phyloP scores from a whole-genome alignment of 2,797 vertebrate species.

The Hapalemur alaotrensis region DNA sequence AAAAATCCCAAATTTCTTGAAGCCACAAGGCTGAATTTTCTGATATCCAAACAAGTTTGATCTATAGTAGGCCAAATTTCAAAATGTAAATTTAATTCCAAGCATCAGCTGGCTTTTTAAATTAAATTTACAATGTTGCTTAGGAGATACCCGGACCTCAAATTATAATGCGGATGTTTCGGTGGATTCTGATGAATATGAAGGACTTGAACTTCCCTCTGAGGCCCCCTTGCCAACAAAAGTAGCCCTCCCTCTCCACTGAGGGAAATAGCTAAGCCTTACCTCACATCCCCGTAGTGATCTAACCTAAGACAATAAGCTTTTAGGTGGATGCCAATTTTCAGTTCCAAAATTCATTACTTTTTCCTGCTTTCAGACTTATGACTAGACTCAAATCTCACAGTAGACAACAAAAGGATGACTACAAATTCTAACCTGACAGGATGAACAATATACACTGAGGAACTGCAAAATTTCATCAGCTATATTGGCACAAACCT shows the following conservation, averaged over 20 bases:
- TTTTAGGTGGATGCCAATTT: background rate
- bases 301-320: background rate
- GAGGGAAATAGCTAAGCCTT: background rate
- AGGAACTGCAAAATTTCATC: background rate
- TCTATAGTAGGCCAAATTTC: background rate
- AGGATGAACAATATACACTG: background rate
- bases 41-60: background rate
- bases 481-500: background rate
- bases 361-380: background rate
- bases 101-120: background rate
- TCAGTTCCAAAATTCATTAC: background rate
- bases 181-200: background rate
- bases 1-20: background rate
- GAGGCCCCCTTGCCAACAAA: background rate
- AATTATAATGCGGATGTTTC: background rate
- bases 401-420: background rate
- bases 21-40: background rate
- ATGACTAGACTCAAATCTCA: background rate
- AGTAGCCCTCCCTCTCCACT: background rate
- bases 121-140: background rate
- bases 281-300: background rate
- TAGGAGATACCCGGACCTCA: background rate
- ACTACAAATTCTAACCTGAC: background rate
- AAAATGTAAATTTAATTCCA: background rate
- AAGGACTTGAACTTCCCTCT: background rate